These are phyloP conservation scores for Sinocyclocheilus anshuiensis DNA, from an alignment of 2,113 vertebrate species.

Conservation along the genomic window DNA sequence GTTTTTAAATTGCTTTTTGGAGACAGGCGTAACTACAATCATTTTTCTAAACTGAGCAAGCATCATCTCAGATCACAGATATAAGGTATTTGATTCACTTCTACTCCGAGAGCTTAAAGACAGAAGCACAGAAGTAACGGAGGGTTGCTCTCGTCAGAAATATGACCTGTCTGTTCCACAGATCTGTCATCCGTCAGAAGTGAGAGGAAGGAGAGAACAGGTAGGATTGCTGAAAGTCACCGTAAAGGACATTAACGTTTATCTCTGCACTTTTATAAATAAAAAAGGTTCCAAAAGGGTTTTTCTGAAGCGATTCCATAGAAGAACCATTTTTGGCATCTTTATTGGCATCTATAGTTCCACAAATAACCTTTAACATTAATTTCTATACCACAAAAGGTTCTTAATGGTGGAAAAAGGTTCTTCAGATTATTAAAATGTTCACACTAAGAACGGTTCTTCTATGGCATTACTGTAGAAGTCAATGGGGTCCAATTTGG, in stretches of 20 bases:
- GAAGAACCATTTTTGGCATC: no score
- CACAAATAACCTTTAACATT: no score
- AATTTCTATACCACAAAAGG: no score
- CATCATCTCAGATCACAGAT: neutral
- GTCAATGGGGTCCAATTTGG: no score
- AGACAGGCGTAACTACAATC: neutral
- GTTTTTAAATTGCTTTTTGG: neutral
- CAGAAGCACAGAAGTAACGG: neutral
- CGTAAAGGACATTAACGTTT: neutral
- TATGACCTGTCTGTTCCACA: slow-evolving; percentile 36
- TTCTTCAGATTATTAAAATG: no score
- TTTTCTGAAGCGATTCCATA: no score
- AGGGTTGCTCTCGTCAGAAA: slow-evolving; percentile 42
- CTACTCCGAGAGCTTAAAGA: neutral
- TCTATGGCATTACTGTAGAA: no score
- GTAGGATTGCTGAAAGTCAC: slow-evolving; percentile 6
- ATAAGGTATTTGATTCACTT: slow-evolving; percentile 12
- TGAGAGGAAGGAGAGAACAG: slow-evolving; percentile 19
- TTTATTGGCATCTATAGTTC: no score
- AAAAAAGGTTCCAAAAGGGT: neutral
- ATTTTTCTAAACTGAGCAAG: neutral
- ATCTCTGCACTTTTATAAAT: neutral
- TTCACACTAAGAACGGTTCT: no score
- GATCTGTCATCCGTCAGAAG: slow-evolving; percentile 38
- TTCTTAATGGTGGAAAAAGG: no score